Percentiles rank a stretch among this genome's conserved stretches.
Evolutionary conservation across 2,113 vertebrate genomes (phyloP).

Genomic region (Elgaria multicarinata): DNA sequence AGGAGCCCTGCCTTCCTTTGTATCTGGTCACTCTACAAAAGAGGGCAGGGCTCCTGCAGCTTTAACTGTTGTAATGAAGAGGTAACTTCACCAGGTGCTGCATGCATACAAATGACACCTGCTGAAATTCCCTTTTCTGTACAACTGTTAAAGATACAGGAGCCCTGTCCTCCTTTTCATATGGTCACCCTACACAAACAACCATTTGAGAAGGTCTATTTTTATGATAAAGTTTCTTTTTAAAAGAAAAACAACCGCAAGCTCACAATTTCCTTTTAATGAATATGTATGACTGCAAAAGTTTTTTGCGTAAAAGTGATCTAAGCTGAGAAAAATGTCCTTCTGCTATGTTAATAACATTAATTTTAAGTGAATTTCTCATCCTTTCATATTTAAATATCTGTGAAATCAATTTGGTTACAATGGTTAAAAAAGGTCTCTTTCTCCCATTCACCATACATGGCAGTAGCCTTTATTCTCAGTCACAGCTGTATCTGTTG

Average conservation of each 20-base stretch:
- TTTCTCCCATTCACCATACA: constrained; percentile 7
- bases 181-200: no score
- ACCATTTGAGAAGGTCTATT: constrained; percentile 3
- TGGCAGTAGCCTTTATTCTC: background rate
- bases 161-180: no score
- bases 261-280: background rate
- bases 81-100: no score
- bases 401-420: constrained; percentile 38
- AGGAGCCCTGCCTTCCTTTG: no score
- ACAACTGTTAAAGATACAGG: no score
- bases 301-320: constrained; percentile 14
- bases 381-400: constrained; percentile 36
- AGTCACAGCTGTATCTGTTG: constrained; percentile 19
- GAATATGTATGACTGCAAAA: background rate
- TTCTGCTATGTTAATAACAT: constrained; percentile 51
- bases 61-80: no score
- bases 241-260: background rate
- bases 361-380: constrained; percentile 46
- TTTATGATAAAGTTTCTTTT: background rate
- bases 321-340: background rate
- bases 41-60: no score
- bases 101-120: no score
- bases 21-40: no score
- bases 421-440: constrained; percentile 17
- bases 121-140: no score